These are phyloP conservation scores for Hedya salicella DNA, from an alignment of 2,888 invertebrate genomes.

Conservation along the genomic window DNA sequence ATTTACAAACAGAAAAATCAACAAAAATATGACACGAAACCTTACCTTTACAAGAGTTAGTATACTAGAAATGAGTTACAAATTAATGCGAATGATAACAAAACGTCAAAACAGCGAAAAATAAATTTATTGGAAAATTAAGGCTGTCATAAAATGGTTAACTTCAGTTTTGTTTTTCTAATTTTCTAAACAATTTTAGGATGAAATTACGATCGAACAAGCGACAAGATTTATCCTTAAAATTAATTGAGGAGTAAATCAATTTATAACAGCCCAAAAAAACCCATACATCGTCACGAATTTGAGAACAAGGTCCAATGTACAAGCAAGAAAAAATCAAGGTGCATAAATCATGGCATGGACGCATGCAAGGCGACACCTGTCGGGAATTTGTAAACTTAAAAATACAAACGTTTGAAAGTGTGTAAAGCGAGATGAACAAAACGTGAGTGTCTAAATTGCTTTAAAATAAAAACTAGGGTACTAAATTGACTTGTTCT, in stretches of 20 bases:
- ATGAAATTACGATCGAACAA: too few relatives aligned
- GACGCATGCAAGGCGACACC: slow-evolving; percentile 56
- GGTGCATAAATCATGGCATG: slow-evolving; percentile 57
- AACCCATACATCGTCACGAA: slow-evolving; percentile 7
- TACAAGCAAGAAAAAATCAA: slow-evolving; percentile 63
- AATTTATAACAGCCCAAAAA: slow-evolving; percentile 1
- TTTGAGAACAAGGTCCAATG: slow-evolving; percentile 72
- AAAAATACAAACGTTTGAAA: slow-evolving; percentile 6
- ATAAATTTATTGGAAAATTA: not conserved
- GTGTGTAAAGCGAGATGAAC: not conserved
- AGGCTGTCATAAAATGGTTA: slow-evolving; percentile 6
- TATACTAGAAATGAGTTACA: slow-evolving; percentile 33
- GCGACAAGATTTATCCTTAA: not conserved
- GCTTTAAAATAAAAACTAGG: too few relatives aligned
- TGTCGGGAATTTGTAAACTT: slow-evolving; percentile 16
- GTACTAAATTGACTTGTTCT: not conserved
- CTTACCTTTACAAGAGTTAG: slow-evolving; percentile 32
- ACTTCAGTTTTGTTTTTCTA: slow-evolving; percentile 5
- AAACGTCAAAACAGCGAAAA: slow-evolving; percentile 13
- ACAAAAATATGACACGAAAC: slow-evolving; percentile 2
- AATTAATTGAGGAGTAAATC: not conserved
- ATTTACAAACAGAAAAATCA: slow-evolving; percentile 1
- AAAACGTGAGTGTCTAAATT: not conserved
- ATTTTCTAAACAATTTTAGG: not conserved
- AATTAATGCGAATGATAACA: slow-evolving; percentile 18